Evolutionary conservation across 2,888 invertebrate species (phyloP), one percentile per base, ranked within the genome.

Genomic region (Meiosimyza decipiens): DNA sequence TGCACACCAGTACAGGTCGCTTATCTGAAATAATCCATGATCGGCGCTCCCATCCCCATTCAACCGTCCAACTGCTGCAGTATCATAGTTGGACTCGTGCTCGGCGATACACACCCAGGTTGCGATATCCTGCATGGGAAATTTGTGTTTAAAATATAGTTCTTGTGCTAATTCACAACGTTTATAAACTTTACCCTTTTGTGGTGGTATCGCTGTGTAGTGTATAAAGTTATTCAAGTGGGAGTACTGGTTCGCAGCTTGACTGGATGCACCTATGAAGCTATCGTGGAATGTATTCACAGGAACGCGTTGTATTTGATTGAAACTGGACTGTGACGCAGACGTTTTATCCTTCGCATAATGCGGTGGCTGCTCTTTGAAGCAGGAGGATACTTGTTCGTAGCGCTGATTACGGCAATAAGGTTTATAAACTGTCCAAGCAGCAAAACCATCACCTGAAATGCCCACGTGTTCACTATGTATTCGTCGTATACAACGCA

Each of bases 11-110:
- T 89, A 93, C 67, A 91, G 86, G 83, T 93, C 91, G 82, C 92
- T 92, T 78, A 94, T 93, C 86, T 94, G 93, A 81, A 93, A 91
- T 57, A 93, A 83, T 12, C 93, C 93, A 82, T 93, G 92, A 86
- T 93, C 93, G 3, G 90, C 90, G 79, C 91, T 92, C 51, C 84
- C 85, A 70, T 85, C 85, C 22, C 78, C 72, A 59, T 85, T 86
- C 9, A 82, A 75, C 1, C 84, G 81, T 15, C 90, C 90, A 65
- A 89, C 85, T 2, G 92, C 92, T 11, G 90, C 88, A 7, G 93
- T 92, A 81, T 93, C 90, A 82, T 90, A 91, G 18, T 90, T 89
- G 1, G 92, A 92, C 84, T 93, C 93, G 86, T 92, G 91, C 80
- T 90, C 89, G 15, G 92, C 92, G 79, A 93, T 92, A 87, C 93